A percentile compares a stretch with the other conserved stretches of the same genome.
These are phyloP conservation scores for Silurus meridionalis DNA, from an alignment of 2,113 vertebrate species.

Conservation along the genomic window DNA sequence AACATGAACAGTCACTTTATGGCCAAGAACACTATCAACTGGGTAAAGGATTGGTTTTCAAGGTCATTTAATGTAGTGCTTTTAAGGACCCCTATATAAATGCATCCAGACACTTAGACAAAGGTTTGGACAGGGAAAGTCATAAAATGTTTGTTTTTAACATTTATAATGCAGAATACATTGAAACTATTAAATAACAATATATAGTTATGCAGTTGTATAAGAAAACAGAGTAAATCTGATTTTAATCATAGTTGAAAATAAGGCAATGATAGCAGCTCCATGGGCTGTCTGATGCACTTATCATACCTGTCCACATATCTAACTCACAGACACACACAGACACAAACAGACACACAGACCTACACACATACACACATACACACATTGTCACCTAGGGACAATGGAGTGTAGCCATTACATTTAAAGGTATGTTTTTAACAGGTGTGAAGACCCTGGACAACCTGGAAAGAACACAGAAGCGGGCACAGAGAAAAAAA, in stretches of 20 bases:
- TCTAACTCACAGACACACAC: neutral
- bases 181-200: neutral
- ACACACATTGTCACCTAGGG: neutral
- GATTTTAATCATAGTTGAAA: neutral
- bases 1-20: slow-evolving; percentile 27
- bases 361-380: neutral
- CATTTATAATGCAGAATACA: neutral
- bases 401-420: neutral
- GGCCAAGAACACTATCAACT: slow-evolving; percentile 16
- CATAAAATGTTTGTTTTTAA: neutral
- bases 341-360: neutral
- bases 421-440: neutral
- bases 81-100: neutral
- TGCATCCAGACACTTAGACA: neutral
- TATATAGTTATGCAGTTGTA: neutral
- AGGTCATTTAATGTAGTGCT: neutral
- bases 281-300: neutral
- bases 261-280: neutral
- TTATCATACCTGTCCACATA: neutral
- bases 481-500: neutral
- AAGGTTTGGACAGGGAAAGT: neutral
- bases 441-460: neutral
- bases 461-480: neutral
- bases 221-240: neutral
- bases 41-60: neutral